Percentiles rank a stretch among this genome's conserved stretches.
These are phyloP conservation scores for Threskiornis aethiopicus DNA, from an alignment of 2,797 vertebrate genomes.

Conservation along the genomic window DNA sequence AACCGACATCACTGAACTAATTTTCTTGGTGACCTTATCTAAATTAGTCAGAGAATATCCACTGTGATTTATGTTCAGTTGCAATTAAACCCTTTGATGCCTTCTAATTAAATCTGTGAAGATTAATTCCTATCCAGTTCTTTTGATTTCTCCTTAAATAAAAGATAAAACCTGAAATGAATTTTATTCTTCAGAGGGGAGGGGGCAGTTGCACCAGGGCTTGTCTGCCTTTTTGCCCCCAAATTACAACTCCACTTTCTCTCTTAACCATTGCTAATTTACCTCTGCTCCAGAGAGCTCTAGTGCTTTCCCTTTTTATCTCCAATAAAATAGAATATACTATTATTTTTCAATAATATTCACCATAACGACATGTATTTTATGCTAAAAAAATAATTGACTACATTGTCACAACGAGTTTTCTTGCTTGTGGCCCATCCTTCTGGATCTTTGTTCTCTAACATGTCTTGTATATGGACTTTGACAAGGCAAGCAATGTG, in stretches of 20 bases:
- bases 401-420: background rate
- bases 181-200: slow-evolving; percentile 37
- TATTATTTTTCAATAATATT: background rate
- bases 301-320: background rate
- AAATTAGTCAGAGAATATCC: slow-evolving; percentile 76
- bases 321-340: background rate
- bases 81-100: slow-evolving; percentile 76
- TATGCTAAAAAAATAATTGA: background rate
- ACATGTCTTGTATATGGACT: background rate
- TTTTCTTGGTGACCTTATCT: slow-evolving; percentile 79
- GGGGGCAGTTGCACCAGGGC: background rate
- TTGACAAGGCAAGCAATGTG: background rate
- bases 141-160: slow-evolving; percentile 72
- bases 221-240: slow-evolving; percentile 11
- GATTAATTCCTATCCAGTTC: slow-evolving; percentile 74
- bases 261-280: background rate
- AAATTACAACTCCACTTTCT: background rate
- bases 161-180: slow-evolving; percentile 74
- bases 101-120: slow-evolving; percentile 77
- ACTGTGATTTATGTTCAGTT: slow-evolving; percentile 73
- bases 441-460: background rate
- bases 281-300: background rate
- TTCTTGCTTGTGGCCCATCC: background rate
- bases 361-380: background rate
- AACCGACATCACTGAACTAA: slow-evolving; percentile 68